A percentile compares a stretch with the other conserved stretches of the same genome.
These are phyloP conservation scores for Carapus acus DNA, from an alignment of 2,797 vertebrate genomes.

Conservation along the genomic window DNA sequence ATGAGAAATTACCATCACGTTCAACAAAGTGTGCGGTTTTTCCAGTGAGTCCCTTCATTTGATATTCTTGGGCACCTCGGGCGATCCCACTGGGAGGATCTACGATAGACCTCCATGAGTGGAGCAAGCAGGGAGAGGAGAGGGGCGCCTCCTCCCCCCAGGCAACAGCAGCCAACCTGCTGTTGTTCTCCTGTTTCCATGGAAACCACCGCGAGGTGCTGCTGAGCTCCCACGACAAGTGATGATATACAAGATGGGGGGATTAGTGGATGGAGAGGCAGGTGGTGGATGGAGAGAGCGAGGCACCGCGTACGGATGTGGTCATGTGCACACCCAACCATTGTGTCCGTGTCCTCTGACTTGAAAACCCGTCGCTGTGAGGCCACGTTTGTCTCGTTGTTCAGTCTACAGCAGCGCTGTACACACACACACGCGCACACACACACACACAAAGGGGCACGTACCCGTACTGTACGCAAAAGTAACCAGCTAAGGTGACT, in stretches of 20 bases:
- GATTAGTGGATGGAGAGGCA: conserved; percentile 46
- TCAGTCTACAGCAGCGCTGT: background rate
- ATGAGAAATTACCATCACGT: too few species aligned
- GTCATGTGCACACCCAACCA: conserved; percentile 24
- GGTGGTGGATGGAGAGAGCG: conserved; percentile 43
- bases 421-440: background rate
- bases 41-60: too few species aligned
- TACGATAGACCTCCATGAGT: conserved; percentile 23
- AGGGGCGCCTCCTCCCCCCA: conserved; percentile 36
- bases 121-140: conserved; percentile 26
- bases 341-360: conserved; percentile 9
- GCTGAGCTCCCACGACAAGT: conserved; percentile 48
- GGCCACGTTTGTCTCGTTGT: background rate
- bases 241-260: conserved; percentile 53
- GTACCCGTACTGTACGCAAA: conserved; percentile 5
- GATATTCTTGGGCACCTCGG: too few species aligned
- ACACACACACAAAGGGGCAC: background rate
- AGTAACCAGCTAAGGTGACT: conserved; percentile 36
- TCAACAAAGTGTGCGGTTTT: too few species aligned
- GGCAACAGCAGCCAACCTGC: conserved; percentile 68
- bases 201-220: conserved; percentile 75
- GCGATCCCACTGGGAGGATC: too few species aligned
- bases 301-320: conserved; percentile 55
- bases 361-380: background rate
- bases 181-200: conserved; percentile 85